Evolutionary conservation across 2,113 vertebrate species (phyloP).

Genomic region (Hemibagrus wyckioides): DNA sequence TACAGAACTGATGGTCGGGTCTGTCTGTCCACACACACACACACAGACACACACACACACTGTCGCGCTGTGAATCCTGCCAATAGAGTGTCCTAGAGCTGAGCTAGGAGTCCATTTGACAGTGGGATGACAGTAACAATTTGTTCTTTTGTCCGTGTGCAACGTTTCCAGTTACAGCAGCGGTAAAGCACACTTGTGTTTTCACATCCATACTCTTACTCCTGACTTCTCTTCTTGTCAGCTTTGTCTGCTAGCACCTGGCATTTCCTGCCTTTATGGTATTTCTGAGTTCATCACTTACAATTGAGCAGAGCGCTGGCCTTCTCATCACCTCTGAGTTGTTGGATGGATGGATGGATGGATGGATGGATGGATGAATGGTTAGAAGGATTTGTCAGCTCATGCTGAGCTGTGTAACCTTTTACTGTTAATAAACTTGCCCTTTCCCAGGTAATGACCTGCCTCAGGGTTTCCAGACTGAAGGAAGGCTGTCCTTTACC

Average conservation of each 20-base stretch:
- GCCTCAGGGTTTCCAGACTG: slow-evolving; percentile 47
- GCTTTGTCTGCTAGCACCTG: slow-evolving; percentile 40
- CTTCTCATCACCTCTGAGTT: slow-evolving; percentile 19
- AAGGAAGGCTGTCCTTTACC: slow-evolving; percentile 53
- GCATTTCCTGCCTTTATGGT: slow-evolving; percentile 52
- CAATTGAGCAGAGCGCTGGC: background rate
- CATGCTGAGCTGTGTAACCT: slow-evolving; percentile 56
- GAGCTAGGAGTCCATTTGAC: slow-evolving; percentile 13
- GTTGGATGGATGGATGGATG: slow-evolving; percentile 36
- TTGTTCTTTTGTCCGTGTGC: slow-evolving; percentile 33
- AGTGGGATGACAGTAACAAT: slow-evolving; percentile 42
- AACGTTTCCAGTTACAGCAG: slow-evolving; percentile 5
- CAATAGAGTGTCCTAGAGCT: background rate
- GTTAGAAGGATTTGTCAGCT: slow-evolving; percentile 56
- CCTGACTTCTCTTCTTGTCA: slow-evolving; percentile 9
- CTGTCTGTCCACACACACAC: background rate
- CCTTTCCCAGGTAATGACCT: slow-evolving; percentile 62
- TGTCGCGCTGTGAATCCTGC: background rate
- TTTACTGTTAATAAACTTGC: slow-evolving; percentile 62
- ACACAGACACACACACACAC: background rate
- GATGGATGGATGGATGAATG: slow-evolving; percentile 32
- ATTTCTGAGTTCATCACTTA: slow-evolving; percentile 44
- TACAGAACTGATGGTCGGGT: background rate
- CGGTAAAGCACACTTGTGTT: slow-evolving; percentile 30
- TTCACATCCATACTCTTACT: background rate